These are phyloP conservation scores for Eretmocerus hayati DNA, from an alignment of 2,888 invertebrate genomes.

Conservation along the genomic window DNA sequence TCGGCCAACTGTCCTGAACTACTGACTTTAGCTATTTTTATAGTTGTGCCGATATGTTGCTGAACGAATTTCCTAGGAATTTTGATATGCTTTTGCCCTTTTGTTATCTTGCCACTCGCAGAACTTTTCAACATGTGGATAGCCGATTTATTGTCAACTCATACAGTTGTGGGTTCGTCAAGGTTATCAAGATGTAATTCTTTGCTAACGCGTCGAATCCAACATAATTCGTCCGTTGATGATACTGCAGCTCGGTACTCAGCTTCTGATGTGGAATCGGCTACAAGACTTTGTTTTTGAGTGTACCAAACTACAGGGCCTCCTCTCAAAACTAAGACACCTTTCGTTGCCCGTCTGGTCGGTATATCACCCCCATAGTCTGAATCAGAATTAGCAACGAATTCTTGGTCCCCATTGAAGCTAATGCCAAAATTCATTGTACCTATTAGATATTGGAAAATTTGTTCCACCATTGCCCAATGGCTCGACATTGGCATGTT, in stretches of 20 bases:
- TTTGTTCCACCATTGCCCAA: no score
- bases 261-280: slow-evolving; percentile 31
- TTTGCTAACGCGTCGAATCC: slow-evolving; percentile 27
- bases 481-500: no score
- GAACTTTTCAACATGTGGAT: slow-evolving; percentile 30
- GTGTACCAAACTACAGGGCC: slow-evolving; percentile 30
- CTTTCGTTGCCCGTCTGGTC: slow-evolving; percentile 9
- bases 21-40: no score
- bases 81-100: slow-evolving; percentile 30
- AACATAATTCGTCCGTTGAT: slow-evolving; percentile 31
- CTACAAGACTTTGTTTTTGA: slow-evolving; percentile 24
- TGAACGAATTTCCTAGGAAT: slow-evolving; percentile 26
- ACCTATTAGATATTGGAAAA: no score
- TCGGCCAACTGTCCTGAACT: no score
- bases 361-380: slow-evolving; percentile 11
- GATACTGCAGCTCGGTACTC: no score
- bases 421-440: no score
- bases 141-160: slow-evolving; percentile 31
- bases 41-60: no score
- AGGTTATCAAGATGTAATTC: slow-evolving; percentile 25
- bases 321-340: slow-evolving; percentile 19
- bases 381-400: no score
- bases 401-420: no score
- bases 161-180: slow-evolving; percentile 25
- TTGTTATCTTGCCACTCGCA: slow-evolving; percentile 30